Evolutionary conservation across 1,140 invertebrate genomes (phyloP), one percentile per base, ranked within the genome.

Genomic region (Gonatopus flavifemur): DNA sequence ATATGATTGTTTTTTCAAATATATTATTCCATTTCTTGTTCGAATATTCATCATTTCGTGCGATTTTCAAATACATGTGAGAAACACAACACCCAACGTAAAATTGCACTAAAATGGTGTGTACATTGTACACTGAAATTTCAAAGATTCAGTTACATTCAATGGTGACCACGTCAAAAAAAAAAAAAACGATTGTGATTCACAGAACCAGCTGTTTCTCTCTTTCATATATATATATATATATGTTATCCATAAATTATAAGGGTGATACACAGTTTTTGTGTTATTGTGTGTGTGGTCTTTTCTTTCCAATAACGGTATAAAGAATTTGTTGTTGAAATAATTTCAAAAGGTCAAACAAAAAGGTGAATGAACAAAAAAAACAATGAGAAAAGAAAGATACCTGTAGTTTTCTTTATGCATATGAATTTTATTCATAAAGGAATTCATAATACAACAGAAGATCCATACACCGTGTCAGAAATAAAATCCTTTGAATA

Each of bases 391-490:
- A 55, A 48, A 42, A 31, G 51, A 51, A 52, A 28, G 21, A 16
- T n/a, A 12, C 19, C 8, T 24, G 12, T 40, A 19, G 9, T 40
- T 12, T 8, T 24, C 15, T n/a, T 45, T 42, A 52, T 57, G 48
- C 53, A 59, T 59, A 55, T 68, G 65, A 59, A 51, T 55, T 71
- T 73, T 69, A 72, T 74, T 74, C 55, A 70, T 64, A 60, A 55
- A 73, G 61, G 57, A 58, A 63, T 70, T 54, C 59, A 64, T 69
- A 70, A 62, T 74, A 74, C 64, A 73, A 69, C 62, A 62, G 47
- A 57, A 65, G 57, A 58, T 62, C 57, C 49, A 59, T 73, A 67
- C 65, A 73, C 49, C 52, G 57, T 58, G 55, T 67, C 58, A 36
- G 52, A 58, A 61, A 58, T 20, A 51, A 64, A 39, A 36, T 31